phyloP scores from a whole-genome alignment of 2,888 invertebrate genomes.

The Exephanes ischioxanthus region DNA sequence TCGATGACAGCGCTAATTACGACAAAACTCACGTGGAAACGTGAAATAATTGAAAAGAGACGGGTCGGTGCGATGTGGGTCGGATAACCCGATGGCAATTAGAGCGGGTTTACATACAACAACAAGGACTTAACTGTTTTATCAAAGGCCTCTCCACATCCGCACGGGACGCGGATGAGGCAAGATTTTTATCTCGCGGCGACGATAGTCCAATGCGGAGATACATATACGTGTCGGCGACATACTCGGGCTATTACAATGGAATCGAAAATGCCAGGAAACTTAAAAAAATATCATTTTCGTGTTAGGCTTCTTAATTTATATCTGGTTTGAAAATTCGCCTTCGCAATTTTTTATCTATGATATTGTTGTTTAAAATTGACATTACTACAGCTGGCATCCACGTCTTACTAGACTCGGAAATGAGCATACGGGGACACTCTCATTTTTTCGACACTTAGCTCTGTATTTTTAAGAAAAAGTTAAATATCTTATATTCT shows the following conservation, averaged over 20 bases:
- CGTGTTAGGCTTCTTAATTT: neutral
- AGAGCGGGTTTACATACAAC: constrained; percentile 68
- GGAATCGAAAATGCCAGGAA: neutral
- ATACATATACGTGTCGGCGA: constrained; percentile 74
- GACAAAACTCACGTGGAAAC: constrained; percentile 9
- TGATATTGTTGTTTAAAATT: too few species aligned
- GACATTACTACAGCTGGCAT: too few species aligned
- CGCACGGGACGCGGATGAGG: constrained; percentile 73
- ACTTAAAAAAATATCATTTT: neutral
- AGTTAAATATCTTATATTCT: too few species aligned
- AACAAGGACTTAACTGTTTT: constrained; percentile 75
- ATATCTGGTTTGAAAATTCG: neutral
- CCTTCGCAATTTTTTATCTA: neutral
- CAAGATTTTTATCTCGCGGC: constrained; percentile 77
- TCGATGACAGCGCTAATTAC: constrained; percentile 36
- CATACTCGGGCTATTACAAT: constrained; percentile 43
- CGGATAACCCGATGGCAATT: constrained; percentile 76
- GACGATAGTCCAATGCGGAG: constrained; percentile 74
- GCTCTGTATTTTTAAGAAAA: too few species aligned
- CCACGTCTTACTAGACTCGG: too few species aligned
- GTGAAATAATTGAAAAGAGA: constrained; percentile 64
- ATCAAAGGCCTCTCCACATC: constrained; percentile 69
- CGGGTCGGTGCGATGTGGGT: constrained; percentile 35
- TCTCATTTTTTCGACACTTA: too few species aligned
- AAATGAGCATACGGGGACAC: too few species aligned